Evolutionary conservation across 2,888 invertebrate genomes (phyloP), one percentile per base, ranked within the genome.

Genomic region (Exocentrus adspersus): DNA sequence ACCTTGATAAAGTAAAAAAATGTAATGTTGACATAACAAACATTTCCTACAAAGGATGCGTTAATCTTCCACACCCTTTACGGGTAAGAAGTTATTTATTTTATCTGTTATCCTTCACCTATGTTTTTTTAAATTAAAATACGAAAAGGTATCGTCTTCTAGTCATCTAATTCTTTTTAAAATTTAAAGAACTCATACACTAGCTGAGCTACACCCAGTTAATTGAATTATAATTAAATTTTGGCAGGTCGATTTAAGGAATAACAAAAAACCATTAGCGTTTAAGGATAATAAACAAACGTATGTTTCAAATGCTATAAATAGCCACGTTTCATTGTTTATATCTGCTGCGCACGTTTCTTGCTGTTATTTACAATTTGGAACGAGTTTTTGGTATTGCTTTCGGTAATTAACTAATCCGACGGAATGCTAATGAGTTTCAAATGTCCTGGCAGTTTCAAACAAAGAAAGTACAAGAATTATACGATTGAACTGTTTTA

Each of bases 231-330:
- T 46, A 57, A 45, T 57, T 45, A 45, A 32, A 45, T 32, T 45
- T 46, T 57, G 42, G 57, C 57, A 57, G 46, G 20, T 19, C 17
- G 53, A 21, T 6, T 20, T 28, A 28, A 19, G 51, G 46, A n/a
- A 3, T 20, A 46, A 30, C 12, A 57, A 57, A 53, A 57, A 57
- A 45, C 57, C 32, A 57, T 46, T 57, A 46, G 32, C n/a, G 24
- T 32, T 57, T 17, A 6, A 46, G 30, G 14, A 46, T 19, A 45
- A 57, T 57, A 57, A 45, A 57, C 57, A 57, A 46, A 19, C 20
- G 19, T n/a, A n/a, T 9, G 32, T 10, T 28, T 17, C 9, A n/a
- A 41, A 17, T 9, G 10, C 20, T 57, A 46, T 57, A 57, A 57
- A 57, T 46, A 46, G 57, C 28, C 17, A 9, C 17, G 46, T 52